phyloP scores from a whole-genome alignment of 2,113 vertebrate species.

The Lepidothrix coronata region DNA sequence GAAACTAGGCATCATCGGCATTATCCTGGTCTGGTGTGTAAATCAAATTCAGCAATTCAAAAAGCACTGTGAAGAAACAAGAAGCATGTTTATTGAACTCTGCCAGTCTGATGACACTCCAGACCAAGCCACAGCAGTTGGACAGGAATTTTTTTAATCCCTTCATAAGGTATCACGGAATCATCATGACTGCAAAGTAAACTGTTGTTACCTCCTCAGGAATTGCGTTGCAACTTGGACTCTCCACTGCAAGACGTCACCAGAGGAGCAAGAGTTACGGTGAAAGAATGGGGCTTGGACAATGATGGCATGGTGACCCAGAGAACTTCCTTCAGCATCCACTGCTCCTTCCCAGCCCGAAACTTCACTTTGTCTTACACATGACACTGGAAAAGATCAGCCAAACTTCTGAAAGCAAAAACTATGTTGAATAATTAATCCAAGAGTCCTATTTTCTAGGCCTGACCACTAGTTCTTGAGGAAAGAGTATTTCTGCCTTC shows the following conservation, averaged over 20 bases:
- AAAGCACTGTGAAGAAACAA: neutral
- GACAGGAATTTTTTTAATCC: neutral
- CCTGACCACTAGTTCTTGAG: neutral
- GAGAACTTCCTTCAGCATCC: neutral
- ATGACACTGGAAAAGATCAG: neutral
- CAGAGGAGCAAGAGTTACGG: neutral
- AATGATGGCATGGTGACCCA: neutral
- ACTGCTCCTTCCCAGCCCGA: neutral
- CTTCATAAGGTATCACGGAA: neutral
- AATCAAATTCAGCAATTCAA: neutral
- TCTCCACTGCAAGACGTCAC: neutral
- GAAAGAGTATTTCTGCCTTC: neutral
- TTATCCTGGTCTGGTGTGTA: neutral
- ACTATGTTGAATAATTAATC: neutral
- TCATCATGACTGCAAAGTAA: neutral
- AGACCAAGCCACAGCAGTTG: neutral
- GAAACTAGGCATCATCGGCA: neutral
- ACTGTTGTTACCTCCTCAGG: neutral
- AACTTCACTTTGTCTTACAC: neutral
- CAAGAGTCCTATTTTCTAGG: neutral
- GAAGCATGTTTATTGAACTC: neutral
- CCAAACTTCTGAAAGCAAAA: neutral
- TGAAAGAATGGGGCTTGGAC: neutral
- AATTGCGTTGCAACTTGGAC: neutral
- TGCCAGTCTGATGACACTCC: neutral